Conservation (phyloP, 2,797 vertebrate species). For the Ctenosaura bakeri region DNA sequence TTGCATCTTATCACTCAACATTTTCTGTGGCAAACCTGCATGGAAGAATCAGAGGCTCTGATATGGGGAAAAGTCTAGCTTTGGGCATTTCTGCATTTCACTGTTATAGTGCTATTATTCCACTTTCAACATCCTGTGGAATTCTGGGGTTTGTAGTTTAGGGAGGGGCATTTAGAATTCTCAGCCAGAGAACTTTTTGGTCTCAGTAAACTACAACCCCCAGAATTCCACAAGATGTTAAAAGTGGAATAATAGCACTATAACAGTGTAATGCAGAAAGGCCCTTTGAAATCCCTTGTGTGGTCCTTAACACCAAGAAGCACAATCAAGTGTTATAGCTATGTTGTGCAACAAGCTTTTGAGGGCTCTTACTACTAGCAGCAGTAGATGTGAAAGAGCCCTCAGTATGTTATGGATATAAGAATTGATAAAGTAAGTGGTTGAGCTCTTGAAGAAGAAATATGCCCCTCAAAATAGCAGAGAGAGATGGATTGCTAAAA, state of each 20-base stretch:
- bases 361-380: not conserved
- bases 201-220: too few species aligned
- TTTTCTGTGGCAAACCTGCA: not conserved
- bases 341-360: not conserved
- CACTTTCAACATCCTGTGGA: too few species aligned
- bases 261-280: too few species aligned
- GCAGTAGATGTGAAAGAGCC: not conserved
- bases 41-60: not conserved
- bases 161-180: too few species aligned
- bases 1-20: not conserved
- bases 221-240: too few species aligned
- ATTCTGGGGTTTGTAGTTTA: too few species aligned
- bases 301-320: not conserved
- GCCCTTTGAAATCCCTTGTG: not conserved
- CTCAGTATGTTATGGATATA: not conserved
- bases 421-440: conserved; percentile 8
- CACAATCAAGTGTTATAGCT: not conserved
- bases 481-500: conserved; percentile 21
- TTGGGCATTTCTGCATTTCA: too few species aligned
- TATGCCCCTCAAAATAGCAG: not conserved
- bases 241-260: too few species aligned
- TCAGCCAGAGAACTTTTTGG: too few species aligned
- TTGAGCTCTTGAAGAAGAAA: not conserved
- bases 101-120: too few species aligned
- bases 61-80: not conserved